Conservation (phyloP, 2,888 invertebrate genomes). For the Melanophora roralis region DNA sequence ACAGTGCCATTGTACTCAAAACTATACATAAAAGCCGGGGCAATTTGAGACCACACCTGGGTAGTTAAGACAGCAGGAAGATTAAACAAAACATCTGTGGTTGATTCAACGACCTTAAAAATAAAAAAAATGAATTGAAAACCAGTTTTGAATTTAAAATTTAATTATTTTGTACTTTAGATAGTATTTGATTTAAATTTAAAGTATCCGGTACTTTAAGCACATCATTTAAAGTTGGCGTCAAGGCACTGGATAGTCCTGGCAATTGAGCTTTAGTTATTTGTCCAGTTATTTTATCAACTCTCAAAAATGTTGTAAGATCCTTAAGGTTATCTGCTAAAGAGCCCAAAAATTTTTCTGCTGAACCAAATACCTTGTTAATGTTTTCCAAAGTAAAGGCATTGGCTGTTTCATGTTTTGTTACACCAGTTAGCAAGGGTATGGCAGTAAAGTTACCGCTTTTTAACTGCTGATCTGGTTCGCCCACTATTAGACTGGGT, state of each 20-base stretch:
- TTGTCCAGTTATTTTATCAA: constrained; percentile 71
- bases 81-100: constrained; percentile 87
- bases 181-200: constrained; percentile 70
- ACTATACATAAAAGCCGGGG: constrained; percentile 84
- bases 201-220: constrained; percentile 72
- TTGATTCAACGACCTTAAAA: constrained; percentile 71
- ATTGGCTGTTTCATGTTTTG: constrained; percentile 83
- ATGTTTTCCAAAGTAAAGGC: constrained; percentile 69
- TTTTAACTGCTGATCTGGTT: constrained; percentile 81
- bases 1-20: constrained; percentile 85
- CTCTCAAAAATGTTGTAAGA: constrained; percentile 69
- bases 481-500: constrained; percentile 82
- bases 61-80: constrained; percentile 86
- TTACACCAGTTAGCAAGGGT: constrained; percentile 85
- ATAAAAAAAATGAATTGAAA: not conserved
- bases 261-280: constrained; percentile 71
- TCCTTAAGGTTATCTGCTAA: constrained; percentile 68
- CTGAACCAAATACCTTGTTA: constrained; percentile 71
- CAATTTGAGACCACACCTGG: constrained; percentile 82
- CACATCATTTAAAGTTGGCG: constrained; percentile 71
- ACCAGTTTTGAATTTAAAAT: too few relatives aligned
- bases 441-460: constrained; percentile 79
- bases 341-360: constrained; percentile 71
- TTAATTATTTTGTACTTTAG: constrained; percentile 67
- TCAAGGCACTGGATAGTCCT: constrained; percentile 67